Conservation (phyloP, 2,113 vertebrate genomes). For the Hippocampus comes region DNA sequence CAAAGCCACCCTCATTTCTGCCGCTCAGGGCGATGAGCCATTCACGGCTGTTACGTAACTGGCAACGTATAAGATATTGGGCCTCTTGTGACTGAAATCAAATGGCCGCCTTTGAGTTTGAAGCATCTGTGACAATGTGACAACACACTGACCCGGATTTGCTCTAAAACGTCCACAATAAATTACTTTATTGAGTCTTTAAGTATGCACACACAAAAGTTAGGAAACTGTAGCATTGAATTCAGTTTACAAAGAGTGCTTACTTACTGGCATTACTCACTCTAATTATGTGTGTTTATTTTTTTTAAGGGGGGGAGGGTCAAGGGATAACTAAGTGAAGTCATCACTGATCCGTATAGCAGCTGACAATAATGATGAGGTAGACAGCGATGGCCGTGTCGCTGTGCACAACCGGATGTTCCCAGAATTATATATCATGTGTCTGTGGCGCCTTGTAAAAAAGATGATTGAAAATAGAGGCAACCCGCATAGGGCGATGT, state of each 20-base stretch:
- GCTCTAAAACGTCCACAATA: constrained; percentile 57
- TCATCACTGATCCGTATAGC: constrained; percentile 66
- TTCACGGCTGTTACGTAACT: constrained; percentile 60
- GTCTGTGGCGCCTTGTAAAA: constrained; percentile 37
- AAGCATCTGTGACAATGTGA: constrained; percentile 25
- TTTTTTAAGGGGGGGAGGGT: constrained; percentile 54
- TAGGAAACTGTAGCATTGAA: constrained; percentile 41
- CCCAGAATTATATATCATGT: constrained; percentile 27
- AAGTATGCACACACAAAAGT: constrained; percentile 53
- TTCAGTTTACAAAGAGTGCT: constrained; percentile 50
- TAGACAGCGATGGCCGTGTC: constrained; percentile 69
- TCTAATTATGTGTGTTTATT: constrained; percentile 16
- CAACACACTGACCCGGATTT: constrained; percentile 51
- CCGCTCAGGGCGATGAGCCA: constrained; percentile 52
- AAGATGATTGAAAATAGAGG: constrained; percentile 39
- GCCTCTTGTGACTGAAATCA: constrained; percentile 51
- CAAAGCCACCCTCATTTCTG: constrained; percentile 50
- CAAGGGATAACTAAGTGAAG: constrained; percentile 63
- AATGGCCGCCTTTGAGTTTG: constrained; percentile 25
- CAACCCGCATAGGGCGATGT: constrained; percentile 49
- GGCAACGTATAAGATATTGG: constrained; percentile 47
- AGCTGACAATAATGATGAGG: constrained; percentile 73
- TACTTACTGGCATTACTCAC: constrained; percentile 40
- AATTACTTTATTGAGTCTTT: constrained; percentile 72
- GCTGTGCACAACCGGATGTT: constrained; percentile 61